A percentile compares a stretch with the other conserved stretches of the same genome.
Evolutionary conservation across 2,113 vertebrate species (phyloP).

Genomic region (Pygoscelis adeliae): DNA sequence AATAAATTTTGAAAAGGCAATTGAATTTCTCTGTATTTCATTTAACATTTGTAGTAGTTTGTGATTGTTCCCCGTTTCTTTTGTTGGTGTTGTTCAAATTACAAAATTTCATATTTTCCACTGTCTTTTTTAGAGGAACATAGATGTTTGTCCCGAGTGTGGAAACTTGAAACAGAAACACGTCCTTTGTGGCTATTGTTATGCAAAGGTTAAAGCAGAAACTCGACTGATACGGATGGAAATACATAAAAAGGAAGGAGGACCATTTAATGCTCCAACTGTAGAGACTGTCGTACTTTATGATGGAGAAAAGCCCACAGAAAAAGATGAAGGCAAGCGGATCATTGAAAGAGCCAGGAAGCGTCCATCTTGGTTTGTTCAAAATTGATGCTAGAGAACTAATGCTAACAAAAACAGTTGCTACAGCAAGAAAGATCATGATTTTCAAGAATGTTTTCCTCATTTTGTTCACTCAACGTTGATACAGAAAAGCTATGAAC

Average conservation of each 20-base stretch:
- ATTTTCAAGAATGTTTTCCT: not conserved
- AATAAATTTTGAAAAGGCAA: not conserved
- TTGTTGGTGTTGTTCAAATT: not conserved
- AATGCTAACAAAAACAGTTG: not conserved
- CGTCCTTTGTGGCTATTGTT: conserved; percentile 89
- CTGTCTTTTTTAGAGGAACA: conserved; percentile 80
- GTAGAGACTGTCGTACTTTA: conserved; percentile 88
- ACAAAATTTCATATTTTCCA: not conserved
- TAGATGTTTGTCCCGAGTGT: conserved; percentile 90
- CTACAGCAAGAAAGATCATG: not conserved
- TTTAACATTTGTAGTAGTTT: not conserved
- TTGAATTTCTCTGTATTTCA: not conserved
- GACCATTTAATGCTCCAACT: conserved; percentile 80
- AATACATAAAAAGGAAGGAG: conserved; percentile 84
- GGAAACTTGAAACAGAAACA: conserved; percentile 94
- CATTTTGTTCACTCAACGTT: not conserved
- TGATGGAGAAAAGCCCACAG: conserved; percentile 79
- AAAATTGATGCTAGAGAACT: conserved; percentile 54
- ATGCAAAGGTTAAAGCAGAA: conserved; percentile 85
- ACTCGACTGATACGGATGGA: conserved; percentile 80
- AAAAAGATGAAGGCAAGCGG: conserved; percentile 83
- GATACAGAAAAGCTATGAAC: not conserved
- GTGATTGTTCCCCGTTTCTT: not conserved
- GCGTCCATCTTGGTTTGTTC: conserved; percentile 89
- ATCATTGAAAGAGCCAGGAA: conserved; percentile 88